phyloP scores from a whole-genome alignment of 2,797 vertebrate species.

The Bryconaethiops microstoma region DNA sequence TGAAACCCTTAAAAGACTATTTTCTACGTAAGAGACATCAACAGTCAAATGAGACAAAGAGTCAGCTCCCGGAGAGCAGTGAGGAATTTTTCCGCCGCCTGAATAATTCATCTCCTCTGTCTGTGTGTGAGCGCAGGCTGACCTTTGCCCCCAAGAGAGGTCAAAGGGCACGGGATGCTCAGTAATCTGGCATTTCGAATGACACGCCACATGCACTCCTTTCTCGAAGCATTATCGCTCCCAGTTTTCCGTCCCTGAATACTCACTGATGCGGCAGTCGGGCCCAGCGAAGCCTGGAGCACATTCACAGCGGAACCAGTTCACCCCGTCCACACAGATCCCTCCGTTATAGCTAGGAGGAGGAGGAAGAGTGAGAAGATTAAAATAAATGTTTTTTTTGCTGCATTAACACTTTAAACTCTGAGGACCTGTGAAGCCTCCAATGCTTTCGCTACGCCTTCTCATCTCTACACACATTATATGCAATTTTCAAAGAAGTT shows the following conservation, averaged over 20 bases:
- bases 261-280: conserved; percentile 98
- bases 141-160: conserved; percentile 68
- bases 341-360: conserved; percentile 91
- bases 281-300: conserved; percentile 95
- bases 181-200: conserved; percentile 52
- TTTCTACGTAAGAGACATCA: conserved; percentile 43
- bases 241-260: conserved; percentile 21
- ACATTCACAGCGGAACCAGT: conserved; percentile 99
- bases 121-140: conserved; percentile 65
- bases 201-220: conserved; percentile 13
- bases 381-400: neutral
- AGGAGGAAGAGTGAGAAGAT: neutral
- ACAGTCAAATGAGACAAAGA: conserved; percentile 49
- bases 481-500: neutral
- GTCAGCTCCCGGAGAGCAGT: conserved; percentile 27
- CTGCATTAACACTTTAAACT: neutral
- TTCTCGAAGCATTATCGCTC: conserved; percentile 17
- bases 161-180: conserved; percentile 59
- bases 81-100: conserved; percentile 73
- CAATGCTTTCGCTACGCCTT: neutral
- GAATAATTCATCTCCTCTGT: conserved; percentile 75
- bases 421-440: neutral
- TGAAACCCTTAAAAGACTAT: conserved; percentile 41
- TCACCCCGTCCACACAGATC: conserved; percentile 94
- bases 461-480: neutral